These are phyloP conservation scores for Sicus ferrugineus DNA, from an alignment of 2,888 invertebrate species.

Conservation along the genomic window DNA sequence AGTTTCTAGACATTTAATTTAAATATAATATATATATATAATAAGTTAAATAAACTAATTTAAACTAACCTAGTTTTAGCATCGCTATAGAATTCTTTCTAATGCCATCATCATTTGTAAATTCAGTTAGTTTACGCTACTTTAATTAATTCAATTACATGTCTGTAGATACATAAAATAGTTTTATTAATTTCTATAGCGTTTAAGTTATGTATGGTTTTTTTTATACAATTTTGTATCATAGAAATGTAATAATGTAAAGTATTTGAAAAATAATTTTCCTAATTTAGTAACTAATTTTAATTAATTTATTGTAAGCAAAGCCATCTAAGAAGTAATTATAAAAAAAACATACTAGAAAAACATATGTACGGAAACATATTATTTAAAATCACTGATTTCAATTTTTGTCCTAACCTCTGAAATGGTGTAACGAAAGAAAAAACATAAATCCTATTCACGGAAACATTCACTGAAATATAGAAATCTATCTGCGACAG, in stretches of 20 bases:
- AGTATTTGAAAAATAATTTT: conserved; percentile 22
- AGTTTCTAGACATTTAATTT: not conserved
- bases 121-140: conserved; percentile 46
- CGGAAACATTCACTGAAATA: conserved; percentile 3
- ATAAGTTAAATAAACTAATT: not conserved
- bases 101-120: conserved; percentile 51
- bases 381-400: conserved; percentile 24
- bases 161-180: not conserved
- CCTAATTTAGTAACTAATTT: conserved; percentile 31
- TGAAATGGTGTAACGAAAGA: not conserved
- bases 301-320: not conserved
- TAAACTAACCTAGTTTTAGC: not conserved
- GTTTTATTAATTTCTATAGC: not conserved
- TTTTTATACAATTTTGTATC: not conserved
- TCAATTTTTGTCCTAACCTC: conserved; percentile 12
- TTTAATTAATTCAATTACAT: not conserved
- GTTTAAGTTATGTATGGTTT: not conserved
- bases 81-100: too few relatives aligned
- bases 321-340: not conserved
- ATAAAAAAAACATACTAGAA: not conserved
- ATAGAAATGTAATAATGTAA: not conserved
- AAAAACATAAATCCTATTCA: not conserved
- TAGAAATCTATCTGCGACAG: not conserved
- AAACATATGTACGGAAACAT: not conserved
- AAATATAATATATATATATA: not conserved